These are phyloP conservation scores for Carduelis carduelis DNA, from an alignment of 2,797 vertebrate genomes.

Conservation along the genomic window DNA sequence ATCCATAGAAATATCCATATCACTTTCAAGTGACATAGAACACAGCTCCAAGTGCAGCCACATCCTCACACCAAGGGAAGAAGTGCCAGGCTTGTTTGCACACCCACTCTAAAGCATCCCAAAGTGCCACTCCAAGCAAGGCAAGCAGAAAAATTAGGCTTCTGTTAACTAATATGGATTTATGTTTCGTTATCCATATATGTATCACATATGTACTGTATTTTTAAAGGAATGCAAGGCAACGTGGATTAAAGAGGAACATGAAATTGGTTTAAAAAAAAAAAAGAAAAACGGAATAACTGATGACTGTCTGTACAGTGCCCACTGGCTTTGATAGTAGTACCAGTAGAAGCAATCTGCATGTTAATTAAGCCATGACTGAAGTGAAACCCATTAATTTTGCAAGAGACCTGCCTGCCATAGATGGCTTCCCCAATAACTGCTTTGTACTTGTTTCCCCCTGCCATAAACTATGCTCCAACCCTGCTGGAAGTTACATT, in stretches of 20 bases:
- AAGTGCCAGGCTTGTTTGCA: neutral
- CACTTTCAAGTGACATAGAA: neutral
- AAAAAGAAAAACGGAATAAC: neutral
- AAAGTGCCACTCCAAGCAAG: neutral
- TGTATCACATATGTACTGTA: neutral
- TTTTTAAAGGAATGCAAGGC: neutral
- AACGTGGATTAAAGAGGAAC: slow-evolving; percentile 7
- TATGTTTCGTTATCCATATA: neutral
- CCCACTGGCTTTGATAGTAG: neutral
- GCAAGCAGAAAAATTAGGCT: neutral
- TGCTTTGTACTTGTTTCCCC: slow-evolving; percentile 27
- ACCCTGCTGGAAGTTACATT: neutral
- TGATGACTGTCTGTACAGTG: slow-evolving; percentile 7
- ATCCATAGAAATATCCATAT: neutral
- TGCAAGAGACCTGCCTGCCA: slow-evolving; percentile 33
- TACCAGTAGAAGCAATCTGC: slow-evolving; percentile 20
- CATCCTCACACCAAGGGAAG: neutral
- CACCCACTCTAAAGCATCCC: neutral
- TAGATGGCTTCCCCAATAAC: slow-evolving; percentile 33
- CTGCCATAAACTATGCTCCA: slow-evolving; percentile 7
- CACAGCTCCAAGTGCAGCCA: neutral
- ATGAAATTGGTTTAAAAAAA: neutral
- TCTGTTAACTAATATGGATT: neutral
- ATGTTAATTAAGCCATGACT: neutral
- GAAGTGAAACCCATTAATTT: slow-evolving; percentile 25